Evolutionary conservation across 2,797 vertebrate genomes (phyloP), one percentile per base, ranked within the genome.

Genomic region (Orestias chungarensis): DNA sequence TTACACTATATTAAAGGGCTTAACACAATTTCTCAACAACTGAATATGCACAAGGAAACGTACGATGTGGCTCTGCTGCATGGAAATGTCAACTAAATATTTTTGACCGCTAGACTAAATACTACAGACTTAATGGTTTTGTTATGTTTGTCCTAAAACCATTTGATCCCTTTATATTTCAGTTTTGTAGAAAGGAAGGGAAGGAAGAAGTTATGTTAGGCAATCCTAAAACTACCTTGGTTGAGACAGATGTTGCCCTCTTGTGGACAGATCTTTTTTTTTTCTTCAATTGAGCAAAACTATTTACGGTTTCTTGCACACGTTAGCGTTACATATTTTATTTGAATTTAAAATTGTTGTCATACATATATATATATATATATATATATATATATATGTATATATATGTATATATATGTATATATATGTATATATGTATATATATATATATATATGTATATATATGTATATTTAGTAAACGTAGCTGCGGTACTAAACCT

Each of bases 171-270:
- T 73, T 70, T 57, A 7, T 59, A 64, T 71, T 46, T 42, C 44
- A 11, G 1, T 38, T 43, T 47, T 33, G 44, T 66, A 11, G 50
- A 42, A 57, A 71, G 15, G 54, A 15, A 66, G 33, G 44, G 44
- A 23, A 57, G 47, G 71, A 83, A 44, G 35, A 70, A 27, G 40
- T 27, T 11, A 62, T 5, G 43, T 47, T 43, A 64, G 68, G 17
- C 0, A 75, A 68, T 75, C 66, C 64, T 6, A 65, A 65, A 29
- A 10, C 64, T 33, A 57, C 15, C 35, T 14, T 75, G 76, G 40
- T 18, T 27, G 61, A 57, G 82, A 84, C 70, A 84, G 57, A 88
- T 74, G 88, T 81, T 62, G 78, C 92, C 93, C 93, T 88, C 92
- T 94, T 79, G 91, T 93, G 93, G 92, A 65, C 38, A 55, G 38